A percentile compares a stretch with the other conserved stretches of the same genome.
phyloP scores from a whole-genome alignment of 2,113 vertebrate genomes.

The Cavia porcellus region DNA sequence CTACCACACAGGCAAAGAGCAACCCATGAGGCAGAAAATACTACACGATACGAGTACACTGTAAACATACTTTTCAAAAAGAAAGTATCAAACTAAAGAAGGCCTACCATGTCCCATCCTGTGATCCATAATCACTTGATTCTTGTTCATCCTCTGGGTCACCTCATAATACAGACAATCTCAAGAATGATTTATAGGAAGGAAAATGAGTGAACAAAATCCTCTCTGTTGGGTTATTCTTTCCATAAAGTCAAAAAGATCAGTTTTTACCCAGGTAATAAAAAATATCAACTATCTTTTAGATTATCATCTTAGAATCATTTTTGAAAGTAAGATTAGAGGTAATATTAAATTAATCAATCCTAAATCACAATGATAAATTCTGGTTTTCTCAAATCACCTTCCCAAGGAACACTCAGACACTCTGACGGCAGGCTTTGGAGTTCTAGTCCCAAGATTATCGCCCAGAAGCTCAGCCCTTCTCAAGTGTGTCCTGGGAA shows the following conservation, averaged over 20 bases:
- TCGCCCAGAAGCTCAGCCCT: background rate
- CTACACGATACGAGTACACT: background rate
- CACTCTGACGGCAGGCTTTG: background rate
- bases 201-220: conserved; percentile 59
- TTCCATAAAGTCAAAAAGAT: conserved; percentile 29
- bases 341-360: conserved; percentile 16
- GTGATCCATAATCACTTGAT: background rate
- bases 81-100: conserved; percentile 15
- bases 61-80: background rate
- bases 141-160: background rate
- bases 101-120: background rate
- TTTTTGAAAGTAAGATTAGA: conserved; percentile 35
- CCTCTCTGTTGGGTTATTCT: background rate
- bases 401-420: background rate
- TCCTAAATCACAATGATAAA: background rate
- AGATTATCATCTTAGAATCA: background rate
- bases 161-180: background rate
- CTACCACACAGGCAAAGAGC: background rate
- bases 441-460: background rate
- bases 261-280: conserved; percentile 12
- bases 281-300: conserved; percentile 36
- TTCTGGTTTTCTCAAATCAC: background rate
- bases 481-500: background rate
- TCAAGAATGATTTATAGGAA: background rate
- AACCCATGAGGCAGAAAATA: background rate